Evolutionary conservation across 2,888 invertebrate genomes (phyloP).

Genomic region (Tupiocoris notatus): DNA sequence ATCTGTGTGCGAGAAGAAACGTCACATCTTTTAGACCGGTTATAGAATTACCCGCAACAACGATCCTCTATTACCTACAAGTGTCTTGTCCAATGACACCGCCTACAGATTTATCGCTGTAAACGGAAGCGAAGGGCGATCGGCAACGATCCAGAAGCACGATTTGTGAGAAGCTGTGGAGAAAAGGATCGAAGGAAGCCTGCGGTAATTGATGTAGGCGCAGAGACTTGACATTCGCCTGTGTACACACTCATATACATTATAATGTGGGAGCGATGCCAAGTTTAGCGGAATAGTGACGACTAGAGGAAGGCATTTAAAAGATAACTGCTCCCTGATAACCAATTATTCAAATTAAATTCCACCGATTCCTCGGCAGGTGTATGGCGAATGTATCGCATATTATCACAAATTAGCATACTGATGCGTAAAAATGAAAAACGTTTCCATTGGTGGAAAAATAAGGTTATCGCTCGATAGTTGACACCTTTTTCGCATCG

Average conservation of each 20-base stretch:
- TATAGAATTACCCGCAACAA: neutral
- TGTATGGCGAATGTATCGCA: too few relatives aligned
- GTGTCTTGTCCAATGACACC: constrained; percentile 7
- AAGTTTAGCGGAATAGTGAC: too few relatives aligned
- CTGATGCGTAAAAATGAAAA: too few relatives aligned
- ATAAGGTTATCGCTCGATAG: too few relatives aligned
- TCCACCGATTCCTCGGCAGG: too few relatives aligned
- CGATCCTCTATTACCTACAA: neutral
- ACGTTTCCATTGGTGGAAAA: too few relatives aligned
- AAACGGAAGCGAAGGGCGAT: constrained; percentile 10
- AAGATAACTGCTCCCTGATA: neutral
- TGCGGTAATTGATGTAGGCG: neutral
- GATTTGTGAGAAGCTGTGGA: neutral
- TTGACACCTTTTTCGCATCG: too few relatives aligned
- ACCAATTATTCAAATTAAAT: too few relatives aligned
- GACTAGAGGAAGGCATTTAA: constrained; percentile 7
- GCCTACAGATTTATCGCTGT: neutral
- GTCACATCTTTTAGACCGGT: neutral
- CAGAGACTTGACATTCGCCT: neutral
- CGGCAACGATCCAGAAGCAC: constrained; percentile 5
- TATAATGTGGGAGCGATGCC: neutral
- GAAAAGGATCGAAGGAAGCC: neutral
- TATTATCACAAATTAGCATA: too few relatives aligned
- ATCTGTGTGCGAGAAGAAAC: neutral
- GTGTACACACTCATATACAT: neutral